Evolutionary conservation across 2,113 vertebrate genomes (phyloP).

Genomic region (Chascanopsetta lugubris): DNA sequence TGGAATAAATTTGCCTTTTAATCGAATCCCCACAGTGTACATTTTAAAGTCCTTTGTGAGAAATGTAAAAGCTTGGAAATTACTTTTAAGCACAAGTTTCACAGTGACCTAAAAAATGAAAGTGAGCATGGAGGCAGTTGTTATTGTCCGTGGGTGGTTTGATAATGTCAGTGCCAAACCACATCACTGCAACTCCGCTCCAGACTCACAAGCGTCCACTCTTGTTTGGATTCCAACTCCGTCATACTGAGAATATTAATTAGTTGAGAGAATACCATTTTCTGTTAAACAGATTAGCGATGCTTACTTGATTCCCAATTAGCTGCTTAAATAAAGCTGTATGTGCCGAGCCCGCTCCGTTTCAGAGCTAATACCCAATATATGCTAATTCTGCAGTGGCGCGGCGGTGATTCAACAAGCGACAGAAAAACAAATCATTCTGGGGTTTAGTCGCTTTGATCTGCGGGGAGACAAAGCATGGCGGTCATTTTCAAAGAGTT

Average conservation of each 20-base stretch:
- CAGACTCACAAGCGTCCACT: slow-evolving; percentile 46
- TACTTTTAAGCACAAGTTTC: slow-evolving; percentile 1
- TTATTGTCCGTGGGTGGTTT: slow-evolving; percentile 2
- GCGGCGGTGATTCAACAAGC: slow-evolving; percentile 56
- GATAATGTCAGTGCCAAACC: slow-evolving; percentile 41
- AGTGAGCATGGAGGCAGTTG: not conserved
- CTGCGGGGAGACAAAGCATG: slow-evolving; percentile 57
- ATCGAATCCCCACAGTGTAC: not conserved
- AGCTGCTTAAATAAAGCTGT: slow-evolving; percentile 76
- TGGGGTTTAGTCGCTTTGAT: slow-evolving; percentile 63
- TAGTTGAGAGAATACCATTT: slow-evolving; percentile 63
- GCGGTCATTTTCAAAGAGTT: slow-evolving; percentile 61
- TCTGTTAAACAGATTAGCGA: slow-evolving; percentile 78
- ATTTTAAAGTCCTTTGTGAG: not conserved
- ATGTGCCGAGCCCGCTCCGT: slow-evolving; percentile 57
- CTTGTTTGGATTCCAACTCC: slow-evolving; percentile 61
- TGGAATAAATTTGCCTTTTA: slow-evolving; percentile 11
- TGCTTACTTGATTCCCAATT: slow-evolving; percentile 78
- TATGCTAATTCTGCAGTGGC: slow-evolving; percentile 69
- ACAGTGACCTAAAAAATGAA: slow-evolving; percentile 9
- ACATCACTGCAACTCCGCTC: slow-evolving; percentile 51
- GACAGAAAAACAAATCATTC: slow-evolving; percentile 51
- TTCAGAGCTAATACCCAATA: slow-evolving; percentile 70
- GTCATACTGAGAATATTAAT: slow-evolving; percentile 74
- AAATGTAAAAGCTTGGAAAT: not conserved